Conservation (phyloP, 2,797 vertebrate genomes). For the Harpia harpyja region DNA sequence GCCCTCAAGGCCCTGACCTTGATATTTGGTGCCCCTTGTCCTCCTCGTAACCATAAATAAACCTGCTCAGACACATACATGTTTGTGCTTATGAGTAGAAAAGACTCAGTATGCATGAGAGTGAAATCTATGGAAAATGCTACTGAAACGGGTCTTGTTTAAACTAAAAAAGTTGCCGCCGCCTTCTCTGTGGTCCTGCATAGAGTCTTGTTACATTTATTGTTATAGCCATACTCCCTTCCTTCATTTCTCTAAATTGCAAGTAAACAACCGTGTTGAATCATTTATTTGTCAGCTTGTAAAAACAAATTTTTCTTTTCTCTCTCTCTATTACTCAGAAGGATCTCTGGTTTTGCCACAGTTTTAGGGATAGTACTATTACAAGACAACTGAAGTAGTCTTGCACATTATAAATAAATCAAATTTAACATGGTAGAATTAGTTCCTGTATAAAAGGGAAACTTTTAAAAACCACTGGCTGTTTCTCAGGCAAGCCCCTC, state of each 20-base stretch:
- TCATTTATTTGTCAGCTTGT: not conserved
- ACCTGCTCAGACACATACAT: not conserved
- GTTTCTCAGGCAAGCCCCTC: not conserved
- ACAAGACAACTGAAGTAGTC: not conserved
- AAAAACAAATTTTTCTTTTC: not conserved
- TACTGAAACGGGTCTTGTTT: not conserved
- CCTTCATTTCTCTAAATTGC: not conserved
- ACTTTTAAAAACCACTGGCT: not conserved
- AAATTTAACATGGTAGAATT: not conserved
- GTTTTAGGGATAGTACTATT: not conserved
- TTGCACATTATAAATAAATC: not conserved
- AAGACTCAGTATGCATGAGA: not conserved
- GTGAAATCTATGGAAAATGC: not conserved
- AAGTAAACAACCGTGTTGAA: not conserved
- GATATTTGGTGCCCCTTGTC: not conserved
- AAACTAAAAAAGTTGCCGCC: not conserved
- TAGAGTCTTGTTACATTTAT: not conserved
- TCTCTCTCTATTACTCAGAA: not conserved
- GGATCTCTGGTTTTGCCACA: not conserved
- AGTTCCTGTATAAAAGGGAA: not conserved
- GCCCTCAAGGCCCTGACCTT: not conserved
- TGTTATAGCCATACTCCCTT: not conserved
- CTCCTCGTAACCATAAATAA: not conserved
- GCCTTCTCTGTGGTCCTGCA: not conserved
- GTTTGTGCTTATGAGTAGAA: not conserved